Base-by-base conservation (phyloP, 2,113 vertebrate species). In the Indri indri region DNA sequence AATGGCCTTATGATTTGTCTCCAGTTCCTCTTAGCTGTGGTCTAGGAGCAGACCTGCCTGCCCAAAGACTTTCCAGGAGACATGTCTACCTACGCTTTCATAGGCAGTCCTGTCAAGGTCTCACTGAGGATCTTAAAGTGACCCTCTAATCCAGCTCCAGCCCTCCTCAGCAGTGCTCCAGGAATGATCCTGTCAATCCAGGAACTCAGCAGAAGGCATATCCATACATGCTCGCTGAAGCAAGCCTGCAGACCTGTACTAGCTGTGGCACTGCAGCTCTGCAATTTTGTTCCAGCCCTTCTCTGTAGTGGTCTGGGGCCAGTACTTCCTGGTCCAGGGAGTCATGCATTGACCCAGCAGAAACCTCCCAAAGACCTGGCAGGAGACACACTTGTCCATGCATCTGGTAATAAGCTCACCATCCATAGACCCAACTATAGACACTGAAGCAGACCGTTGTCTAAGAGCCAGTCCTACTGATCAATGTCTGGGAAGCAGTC, bases 341-440 rank as follows among this genome's bases (percentile, higher is more conserved):
- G 12, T 0, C 37, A 65, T 3, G 1, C 12, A 30, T 14, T 61
- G 30, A 71, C 7, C 6, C 13, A 37, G 1, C 23, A 37, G 45
- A 57, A 81, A n/a, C 14, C 42, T 76, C 73, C 37, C 45, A 47
- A 32, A 42, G 34, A 45, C 3, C 23, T 63, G 42, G n/a, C 18
- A 34, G 61, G 27, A 90, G 12, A 7, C 61, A 42, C 18, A 54
- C 9, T 27, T 57, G 6, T 13, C 74, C 18, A 34, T 23, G 34
- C 23, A 80, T 34, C 16, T 37, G 13, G 40, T 47, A 42, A 83
- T 3, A 92, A 4, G 16, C 4, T 4, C 34, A 74, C 5, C 2
- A 32, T 34, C 7, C 40, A 80, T 16, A 66, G 17, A 68, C 17
- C 4, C 1, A 52, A 40, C 25, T 47, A 1, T 80, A 34, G 45